Percentiles rank a stretch among this genome's conserved stretches.
Conservation (phyloP, 2,797 vertebrate genomes). For the Fratercula arctica region DNA sequence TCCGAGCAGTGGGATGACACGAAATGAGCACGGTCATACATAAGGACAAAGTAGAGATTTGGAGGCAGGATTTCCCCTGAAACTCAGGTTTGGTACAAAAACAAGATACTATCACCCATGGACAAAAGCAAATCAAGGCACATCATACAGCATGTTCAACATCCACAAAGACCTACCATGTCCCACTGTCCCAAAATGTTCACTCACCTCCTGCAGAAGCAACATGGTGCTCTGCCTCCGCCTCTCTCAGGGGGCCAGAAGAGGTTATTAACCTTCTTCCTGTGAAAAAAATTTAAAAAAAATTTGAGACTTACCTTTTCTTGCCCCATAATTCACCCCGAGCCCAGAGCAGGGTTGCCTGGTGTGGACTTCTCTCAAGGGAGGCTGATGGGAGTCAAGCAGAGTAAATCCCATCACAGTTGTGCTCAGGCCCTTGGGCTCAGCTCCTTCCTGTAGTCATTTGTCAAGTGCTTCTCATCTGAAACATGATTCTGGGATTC, state of each 20-base stretch:
- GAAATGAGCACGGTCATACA: fast-evolving
- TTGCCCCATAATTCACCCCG: not conserved
- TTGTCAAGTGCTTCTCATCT: slow-evolving; percentile 64
- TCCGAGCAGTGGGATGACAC: not conserved
- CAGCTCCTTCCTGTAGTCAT: slow-evolving; percentile 9
- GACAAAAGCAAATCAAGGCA: not conserved
- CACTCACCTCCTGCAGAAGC: not conserved
- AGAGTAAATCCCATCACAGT: slow-evolving; percentile 14
- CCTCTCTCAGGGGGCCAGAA: not conserved
- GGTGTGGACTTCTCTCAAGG: not conserved
- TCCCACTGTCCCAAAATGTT: fast-evolving
- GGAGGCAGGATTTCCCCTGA: not conserved
- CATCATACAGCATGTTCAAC: not conserved
- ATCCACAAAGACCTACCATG: not conserved
- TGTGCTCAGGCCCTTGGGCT: not conserved
- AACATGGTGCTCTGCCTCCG: not conserved
- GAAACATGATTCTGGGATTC: slow-evolving; percentile 65
- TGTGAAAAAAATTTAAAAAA: not conserved
- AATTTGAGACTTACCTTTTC: not conserved
- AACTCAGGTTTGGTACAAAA: not conserved
- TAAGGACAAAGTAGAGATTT: not conserved
- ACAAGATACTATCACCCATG: fast-evolving
- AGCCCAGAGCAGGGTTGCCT: not conserved
- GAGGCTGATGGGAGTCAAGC: not conserved
- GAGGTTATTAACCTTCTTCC: not conserved